Conservation (phyloP, 1,140 invertebrate genomes). For the Cyclina sinensis region DNA sequence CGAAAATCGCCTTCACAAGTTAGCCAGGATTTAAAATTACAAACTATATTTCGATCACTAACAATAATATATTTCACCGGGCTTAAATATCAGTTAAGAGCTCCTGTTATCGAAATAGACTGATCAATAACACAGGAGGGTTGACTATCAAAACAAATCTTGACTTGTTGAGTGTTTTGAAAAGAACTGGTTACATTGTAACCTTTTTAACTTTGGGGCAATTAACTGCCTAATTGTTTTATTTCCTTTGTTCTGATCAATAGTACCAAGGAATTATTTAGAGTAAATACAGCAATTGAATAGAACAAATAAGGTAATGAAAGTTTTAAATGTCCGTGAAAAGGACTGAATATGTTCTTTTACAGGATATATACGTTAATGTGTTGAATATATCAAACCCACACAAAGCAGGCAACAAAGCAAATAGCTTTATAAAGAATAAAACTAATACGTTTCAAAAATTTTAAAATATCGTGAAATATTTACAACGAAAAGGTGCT, state of each 20-base stretch:
- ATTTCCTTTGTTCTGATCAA: constrained; percentile 6
- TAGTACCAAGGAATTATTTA: no score
- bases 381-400: no score
- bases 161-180: constrained; percentile 4
- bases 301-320: no score
- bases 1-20: background rate
- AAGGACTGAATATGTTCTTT: no score
- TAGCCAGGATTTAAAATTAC: constrained; percentile 8
- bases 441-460: no score
- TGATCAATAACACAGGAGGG: constrained; percentile 1
- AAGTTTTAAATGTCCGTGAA: no score
- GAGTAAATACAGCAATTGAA: no score
- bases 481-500: no score
- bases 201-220: constrained; percentile 12
- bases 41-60: background rate
- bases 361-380: no score
- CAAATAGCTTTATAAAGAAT: no score
- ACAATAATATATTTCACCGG: constrained; percentile 19
- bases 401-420: no score
- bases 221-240: constrained; percentile 11
- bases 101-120: background rate
- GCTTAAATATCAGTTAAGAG: constrained; percentile 13
- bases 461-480: no score
- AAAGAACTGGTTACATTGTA: background rate
- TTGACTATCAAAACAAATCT: constrained; percentile 13